A percentile compares a stretch with the other conserved stretches of the same genome.
These are phyloP conservation scores for Torymus texanus DNA, from an alignment of 2,888 invertebrate genomes.

Conservation along the genomic window DNA sequence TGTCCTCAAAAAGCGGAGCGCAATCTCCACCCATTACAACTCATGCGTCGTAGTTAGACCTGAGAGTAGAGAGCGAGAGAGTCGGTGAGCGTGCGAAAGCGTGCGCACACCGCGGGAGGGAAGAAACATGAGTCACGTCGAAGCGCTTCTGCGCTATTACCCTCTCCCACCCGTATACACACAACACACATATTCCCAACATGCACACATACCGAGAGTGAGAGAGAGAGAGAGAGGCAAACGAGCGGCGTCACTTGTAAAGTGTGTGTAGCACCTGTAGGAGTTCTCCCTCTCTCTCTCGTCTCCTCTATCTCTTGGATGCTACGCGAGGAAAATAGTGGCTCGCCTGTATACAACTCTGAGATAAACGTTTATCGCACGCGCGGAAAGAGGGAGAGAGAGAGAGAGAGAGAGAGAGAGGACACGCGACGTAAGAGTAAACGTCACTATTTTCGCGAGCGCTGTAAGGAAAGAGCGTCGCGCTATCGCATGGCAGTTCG, in stretches of 20 bases:
- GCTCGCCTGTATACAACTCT: conserved; percentile 55
- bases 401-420: conserved; percentile 8
- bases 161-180: not conserved
- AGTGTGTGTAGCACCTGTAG: conserved; percentile 54
- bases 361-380: conserved; percentile 62
- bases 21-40: not conserved
- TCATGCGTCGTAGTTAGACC: not conserved
- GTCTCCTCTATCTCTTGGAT: too few species aligned
- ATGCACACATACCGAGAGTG: too few species aligned
- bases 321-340: conserved; percentile 50
- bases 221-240: conserved; percentile 1
- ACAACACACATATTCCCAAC: not conserved
- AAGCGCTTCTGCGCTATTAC: conserved; percentile 31
- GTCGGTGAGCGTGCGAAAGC: too few species aligned
- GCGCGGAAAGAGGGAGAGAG: not conserved
- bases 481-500: conserved; percentile 12
- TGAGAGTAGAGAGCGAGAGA: too few species aligned
- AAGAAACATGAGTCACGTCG: conserved; percentile 43
- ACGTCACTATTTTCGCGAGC: conserved; percentile 51
- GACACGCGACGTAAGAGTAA: conserved; percentile 53
- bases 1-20: not conserved
- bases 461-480: not conserved
- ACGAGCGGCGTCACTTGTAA: conserved; percentile 43
- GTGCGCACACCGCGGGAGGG: not conserved
- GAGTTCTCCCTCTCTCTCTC: conserved; percentile 44